phyloP scores from a whole-genome alignment of 2,113 vertebrate species.

The Ascaphus truei region DNA sequence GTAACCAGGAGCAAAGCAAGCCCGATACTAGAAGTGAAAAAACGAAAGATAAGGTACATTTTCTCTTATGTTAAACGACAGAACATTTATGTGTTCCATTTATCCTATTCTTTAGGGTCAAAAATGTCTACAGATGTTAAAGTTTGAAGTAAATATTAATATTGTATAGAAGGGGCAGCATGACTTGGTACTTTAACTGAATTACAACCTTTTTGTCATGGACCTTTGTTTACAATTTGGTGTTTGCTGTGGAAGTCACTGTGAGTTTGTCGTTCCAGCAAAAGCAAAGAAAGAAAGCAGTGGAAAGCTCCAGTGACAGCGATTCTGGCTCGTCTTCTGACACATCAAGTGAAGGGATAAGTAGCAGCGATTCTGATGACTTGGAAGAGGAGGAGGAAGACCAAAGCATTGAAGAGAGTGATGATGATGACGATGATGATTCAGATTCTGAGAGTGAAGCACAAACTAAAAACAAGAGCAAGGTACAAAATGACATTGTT shows the following conservation, averaged over 20 bases:
- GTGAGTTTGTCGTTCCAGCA: constrained; percentile 44
- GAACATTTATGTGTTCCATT: no score
- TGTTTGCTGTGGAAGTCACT: no score
- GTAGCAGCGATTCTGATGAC: constrained; percentile 85
- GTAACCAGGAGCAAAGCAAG: constrained; percentile 64
- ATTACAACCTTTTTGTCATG: no score
- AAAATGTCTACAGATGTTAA: no score
- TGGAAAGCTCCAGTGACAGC: constrained; percentile 85
- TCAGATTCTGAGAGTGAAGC: constrained; percentile 78
- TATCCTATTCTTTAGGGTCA: no score
- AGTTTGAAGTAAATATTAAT: no score
- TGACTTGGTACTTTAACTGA: no score
- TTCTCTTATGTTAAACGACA: constrained; percentile 8
- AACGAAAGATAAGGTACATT: constrained; percentile 87
- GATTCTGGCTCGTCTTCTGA: constrained; percentile 85
- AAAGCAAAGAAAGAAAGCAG: constrained; percentile 75
- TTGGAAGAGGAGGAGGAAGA: constrained; percentile 87
- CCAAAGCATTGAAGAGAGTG: constrained; percentile 75
- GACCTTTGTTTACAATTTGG: no score
- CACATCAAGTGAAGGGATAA: constrained; percentile 81
- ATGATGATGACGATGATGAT: constrained; percentile 64
- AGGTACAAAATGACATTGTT: constrained; percentile 69
- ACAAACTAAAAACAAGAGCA: constrained; percentile 66
- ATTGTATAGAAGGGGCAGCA: no score
- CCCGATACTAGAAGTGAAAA: constrained; percentile 64